Evolutionary conservation across 2,113 vertebrate genomes (phyloP).

Genomic region (Acanthisitta chloris): DNA sequence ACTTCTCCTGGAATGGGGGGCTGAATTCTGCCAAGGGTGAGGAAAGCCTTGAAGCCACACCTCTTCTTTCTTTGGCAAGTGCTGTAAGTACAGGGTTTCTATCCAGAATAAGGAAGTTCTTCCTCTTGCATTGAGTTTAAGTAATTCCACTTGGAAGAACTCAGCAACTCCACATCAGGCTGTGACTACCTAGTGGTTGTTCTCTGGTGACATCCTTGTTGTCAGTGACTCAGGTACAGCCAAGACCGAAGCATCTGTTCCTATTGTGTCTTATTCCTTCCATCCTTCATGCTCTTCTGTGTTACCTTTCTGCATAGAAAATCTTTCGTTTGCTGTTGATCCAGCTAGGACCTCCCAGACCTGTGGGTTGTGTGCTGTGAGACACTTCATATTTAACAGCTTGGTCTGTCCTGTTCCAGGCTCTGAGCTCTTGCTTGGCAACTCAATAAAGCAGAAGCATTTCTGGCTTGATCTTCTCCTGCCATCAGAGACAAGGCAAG

Average conservation of each 20-base stretch:
- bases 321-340: neutral
- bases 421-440: neutral
- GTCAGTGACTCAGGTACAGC: neutral
- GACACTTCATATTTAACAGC: neutral
- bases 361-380: rapidly evolving
- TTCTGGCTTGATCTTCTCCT: neutral
- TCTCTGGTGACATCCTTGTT: neutral
- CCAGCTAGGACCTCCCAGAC: neutral
- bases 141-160: neutral
- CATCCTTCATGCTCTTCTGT: neutral
- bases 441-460: neutral
- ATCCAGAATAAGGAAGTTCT: neutral
- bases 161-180: neutral
- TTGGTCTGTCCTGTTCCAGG: neutral
- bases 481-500: neutral
- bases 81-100: neutral
- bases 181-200: neutral
- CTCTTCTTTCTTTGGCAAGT: neutral
- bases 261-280: neutral
- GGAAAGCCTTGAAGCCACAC: neutral
- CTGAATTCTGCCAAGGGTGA: neutral
- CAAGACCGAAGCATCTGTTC: neutral
- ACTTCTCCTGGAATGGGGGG: neutral
- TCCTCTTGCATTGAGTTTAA: neutral
- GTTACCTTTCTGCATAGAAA: neutral